Evolutionary conservation across 2,113 vertebrate species (phyloP).

Genomic region (Pelmatolapia mariae): DNA sequence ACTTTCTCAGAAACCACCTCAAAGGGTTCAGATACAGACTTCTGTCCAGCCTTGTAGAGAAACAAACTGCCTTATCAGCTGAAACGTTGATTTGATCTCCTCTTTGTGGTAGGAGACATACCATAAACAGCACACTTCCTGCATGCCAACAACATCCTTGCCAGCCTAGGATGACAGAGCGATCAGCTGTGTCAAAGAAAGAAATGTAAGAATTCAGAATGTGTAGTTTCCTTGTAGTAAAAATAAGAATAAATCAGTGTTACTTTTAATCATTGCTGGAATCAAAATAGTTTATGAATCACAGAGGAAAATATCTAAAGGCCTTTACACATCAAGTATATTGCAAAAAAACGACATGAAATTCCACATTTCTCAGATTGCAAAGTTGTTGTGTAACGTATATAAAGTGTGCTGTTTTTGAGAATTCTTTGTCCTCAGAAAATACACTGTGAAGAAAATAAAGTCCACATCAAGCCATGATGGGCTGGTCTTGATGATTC

Average conservation of each 20-base stretch:
- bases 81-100: neutral
- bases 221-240: neutral
- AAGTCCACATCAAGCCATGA: too few species aligned
- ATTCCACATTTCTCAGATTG: too few species aligned
- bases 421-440: too few species aligned
- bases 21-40: neutral
- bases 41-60: neutral
- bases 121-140: neutral
- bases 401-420: too few species aligned
- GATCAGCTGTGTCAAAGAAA: neutral
- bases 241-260: neutral
- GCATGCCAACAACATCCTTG: neutral
- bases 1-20: neutral
- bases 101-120: neutral
- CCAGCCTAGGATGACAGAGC: rapidly evolving
- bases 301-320: rapidly evolving
- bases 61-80: neutral
- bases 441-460: too few species aligned
- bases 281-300: too few species aligned
- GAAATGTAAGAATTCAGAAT: neutral
- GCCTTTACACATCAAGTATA: neutral
- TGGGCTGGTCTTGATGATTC: too few species aligned
- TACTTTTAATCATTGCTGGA: too few species aligned
- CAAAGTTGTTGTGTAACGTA: too few species aligned
- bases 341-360: neutral